phyloP scores from a whole-genome alignment of 1,140 invertebrate genomes.

The Scaptomyza pallida region DNA sequence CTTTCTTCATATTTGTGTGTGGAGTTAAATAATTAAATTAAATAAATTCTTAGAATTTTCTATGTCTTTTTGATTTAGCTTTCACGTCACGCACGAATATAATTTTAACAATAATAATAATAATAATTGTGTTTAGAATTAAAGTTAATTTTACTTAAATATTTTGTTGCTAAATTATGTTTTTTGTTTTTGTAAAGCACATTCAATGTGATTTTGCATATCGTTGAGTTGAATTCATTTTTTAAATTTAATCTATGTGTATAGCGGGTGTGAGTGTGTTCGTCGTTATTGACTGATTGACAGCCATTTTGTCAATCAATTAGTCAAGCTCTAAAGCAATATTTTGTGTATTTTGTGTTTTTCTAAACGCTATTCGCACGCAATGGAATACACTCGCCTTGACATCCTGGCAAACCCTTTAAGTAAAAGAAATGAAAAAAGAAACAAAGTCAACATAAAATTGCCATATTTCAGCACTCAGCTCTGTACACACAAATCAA shows the following conservation, averaged over 20 bases:
- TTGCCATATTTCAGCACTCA: constrained; percentile 45
- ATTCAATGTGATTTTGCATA: constrained; percentile 22
- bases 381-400: constrained; percentile 86
- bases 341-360: constrained; percentile 4
- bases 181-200: constrained; percentile 11
- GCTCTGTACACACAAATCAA: constrained; percentile 35
- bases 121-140: constrained; percentile 32
- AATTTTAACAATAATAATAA: constrained; percentile 29
- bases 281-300: constrained; percentile 27
- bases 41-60: constrained; percentile 82
- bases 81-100: constrained; percentile 57
- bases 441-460: constrained; percentile 82
- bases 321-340: constrained; percentile 50
- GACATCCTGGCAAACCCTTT: constrained; percentile 85
- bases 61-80: constrained; percentile 83
- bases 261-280: constrained; percentile 21
- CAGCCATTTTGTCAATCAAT: constrained; percentile 18
- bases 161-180: constrained; percentile 2
- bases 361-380: constrained; percentile 85
- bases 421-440: constrained; percentile 84
- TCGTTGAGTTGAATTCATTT: constrained; percentile 23
- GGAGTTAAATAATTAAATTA: constrained; percentile 59
- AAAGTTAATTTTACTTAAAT: constrained; percentile 34
- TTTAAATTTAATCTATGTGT: constrained; percentile 14
- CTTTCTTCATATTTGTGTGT: constrained; percentile 33